Percentiles rank a stretch among this genome's conserved stretches.
Conservation (phyloP, 1,140 invertebrate species). For the Ceratoteleas bidentatus region DNA sequence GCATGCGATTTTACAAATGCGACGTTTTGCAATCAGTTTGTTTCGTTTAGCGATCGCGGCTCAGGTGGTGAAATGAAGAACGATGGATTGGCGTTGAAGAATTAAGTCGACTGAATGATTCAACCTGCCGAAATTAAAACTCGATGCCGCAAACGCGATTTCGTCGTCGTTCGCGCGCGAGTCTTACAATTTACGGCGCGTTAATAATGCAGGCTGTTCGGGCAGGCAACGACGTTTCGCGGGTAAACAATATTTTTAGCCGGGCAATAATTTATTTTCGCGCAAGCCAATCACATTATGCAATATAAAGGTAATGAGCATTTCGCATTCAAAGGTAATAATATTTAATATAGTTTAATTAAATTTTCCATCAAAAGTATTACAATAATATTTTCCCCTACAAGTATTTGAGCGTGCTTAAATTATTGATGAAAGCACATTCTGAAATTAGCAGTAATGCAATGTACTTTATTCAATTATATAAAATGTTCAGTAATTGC, state of each 20-base stretch:
- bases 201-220: too few species aligned
- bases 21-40: not conserved
- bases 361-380: conserved; percentile 43
- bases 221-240: too few species aligned
- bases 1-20: not conserved
- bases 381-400: conserved; percentile 24
- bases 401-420: conserved; percentile 25
- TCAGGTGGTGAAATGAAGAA: too few species aligned
- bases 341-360: conserved; percentile 30
- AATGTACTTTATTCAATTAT: conserved; percentile 37
- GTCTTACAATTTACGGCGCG: too few species aligned
- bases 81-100: too few species aligned
- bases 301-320: conserved; percentile 18
- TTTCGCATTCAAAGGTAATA: conserved; percentile 15
- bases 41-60: too few species aligned
- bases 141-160: too few species aligned
- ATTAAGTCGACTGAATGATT: too few species aligned
- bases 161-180: too few species aligned
- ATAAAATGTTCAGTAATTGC: conserved; percentile 40
- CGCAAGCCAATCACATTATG: not conserved
- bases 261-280: not conserved
- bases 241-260: too few species aligned
- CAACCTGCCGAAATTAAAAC: too few species aligned
- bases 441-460: conserved; percentile 33
- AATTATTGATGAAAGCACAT: conserved; percentile 35